Evolutionary conservation across 2,113 vertebrate species (phyloP).

Genomic region (Mus spicilegus): DNA sequence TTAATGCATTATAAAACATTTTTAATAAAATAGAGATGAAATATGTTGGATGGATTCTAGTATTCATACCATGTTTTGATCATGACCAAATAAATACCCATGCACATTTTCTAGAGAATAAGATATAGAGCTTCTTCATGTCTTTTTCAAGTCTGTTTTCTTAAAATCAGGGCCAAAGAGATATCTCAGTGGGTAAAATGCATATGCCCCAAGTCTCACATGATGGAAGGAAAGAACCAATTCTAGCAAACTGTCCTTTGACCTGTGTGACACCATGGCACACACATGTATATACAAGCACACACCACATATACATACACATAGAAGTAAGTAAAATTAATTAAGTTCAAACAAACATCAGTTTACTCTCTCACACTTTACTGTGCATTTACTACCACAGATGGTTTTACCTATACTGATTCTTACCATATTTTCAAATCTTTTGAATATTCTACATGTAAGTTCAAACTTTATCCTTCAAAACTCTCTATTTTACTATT

Average conservation of each 20-base stretch:
- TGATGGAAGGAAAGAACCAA: not conserved
- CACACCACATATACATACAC: not conserved
- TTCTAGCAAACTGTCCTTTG: not conserved
- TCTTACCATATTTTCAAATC: not conserved
- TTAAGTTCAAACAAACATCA: not conserved
- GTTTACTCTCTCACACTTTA: not conserved
- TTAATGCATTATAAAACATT: not conserved
- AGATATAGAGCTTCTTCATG: not conserved
- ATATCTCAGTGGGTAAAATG: not conserved
- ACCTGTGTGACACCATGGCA: not conserved
- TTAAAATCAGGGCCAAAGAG: not conserved
- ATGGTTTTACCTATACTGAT: not conserved
- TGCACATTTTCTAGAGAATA: not conserved
- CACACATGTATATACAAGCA: not conserved
- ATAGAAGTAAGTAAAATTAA: not conserved
- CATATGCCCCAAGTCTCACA: not conserved
- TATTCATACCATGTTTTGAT: not conserved
- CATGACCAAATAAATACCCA: not conserved
- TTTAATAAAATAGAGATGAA: not conserved
- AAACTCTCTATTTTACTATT: not conserved
- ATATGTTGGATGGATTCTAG: not conserved
- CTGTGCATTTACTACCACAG: not conserved
- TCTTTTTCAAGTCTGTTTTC: not conserved
- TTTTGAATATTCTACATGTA: not conserved
- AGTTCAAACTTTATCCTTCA: constrained; percentile 13